Percentiles rank a stretch among this genome's conserved stretches.
phyloP scores from a whole-genome alignment of 2,113 vertebrate genomes.

The Anseranas semipalmata region DNA sequence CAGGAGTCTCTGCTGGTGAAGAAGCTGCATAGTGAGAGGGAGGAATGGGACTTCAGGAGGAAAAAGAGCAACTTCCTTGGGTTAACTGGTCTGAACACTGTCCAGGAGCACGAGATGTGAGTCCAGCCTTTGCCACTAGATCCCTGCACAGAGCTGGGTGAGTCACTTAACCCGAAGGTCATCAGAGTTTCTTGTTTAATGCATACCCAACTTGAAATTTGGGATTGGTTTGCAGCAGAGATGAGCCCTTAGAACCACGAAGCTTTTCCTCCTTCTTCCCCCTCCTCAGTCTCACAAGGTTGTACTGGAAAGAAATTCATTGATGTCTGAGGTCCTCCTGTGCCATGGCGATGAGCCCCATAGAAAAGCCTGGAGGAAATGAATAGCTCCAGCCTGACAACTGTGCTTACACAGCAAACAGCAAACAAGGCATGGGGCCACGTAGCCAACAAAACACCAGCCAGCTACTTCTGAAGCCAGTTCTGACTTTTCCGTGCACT shows the following conservation, averaged over 20 bases:
- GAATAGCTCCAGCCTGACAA: neutral
- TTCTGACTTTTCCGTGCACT: neutral
- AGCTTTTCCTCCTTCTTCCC: neutral
- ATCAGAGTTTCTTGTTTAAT: neutral
- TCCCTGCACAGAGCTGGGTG: neutral
- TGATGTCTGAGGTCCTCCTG: neutral
- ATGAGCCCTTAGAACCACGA: neutral
- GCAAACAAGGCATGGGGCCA: constrained; percentile 7
- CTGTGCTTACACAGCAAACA: constrained; percentile 14
- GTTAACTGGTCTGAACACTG: neutral
- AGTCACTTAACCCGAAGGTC: neutral
- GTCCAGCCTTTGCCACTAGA: neutral
- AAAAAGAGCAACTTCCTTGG: neutral
- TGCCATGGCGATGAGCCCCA: neutral
- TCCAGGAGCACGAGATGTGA: neutral
- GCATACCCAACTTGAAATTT: neutral
- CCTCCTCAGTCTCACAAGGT: neutral
- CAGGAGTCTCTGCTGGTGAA: neutral
- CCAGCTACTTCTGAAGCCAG: neutral
- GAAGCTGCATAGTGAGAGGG: neutral
- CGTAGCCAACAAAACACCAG: neutral
- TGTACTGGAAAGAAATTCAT: neutral
- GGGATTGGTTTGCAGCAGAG: neutral
- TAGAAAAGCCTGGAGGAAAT: constrained; percentile 15
- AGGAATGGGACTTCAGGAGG: neutral